Percentiles rank a stretch among this genome's conserved stretches.
Conservation (phyloP, 2,888 invertebrate species). For the Athripsodes cinereus region DNA sequence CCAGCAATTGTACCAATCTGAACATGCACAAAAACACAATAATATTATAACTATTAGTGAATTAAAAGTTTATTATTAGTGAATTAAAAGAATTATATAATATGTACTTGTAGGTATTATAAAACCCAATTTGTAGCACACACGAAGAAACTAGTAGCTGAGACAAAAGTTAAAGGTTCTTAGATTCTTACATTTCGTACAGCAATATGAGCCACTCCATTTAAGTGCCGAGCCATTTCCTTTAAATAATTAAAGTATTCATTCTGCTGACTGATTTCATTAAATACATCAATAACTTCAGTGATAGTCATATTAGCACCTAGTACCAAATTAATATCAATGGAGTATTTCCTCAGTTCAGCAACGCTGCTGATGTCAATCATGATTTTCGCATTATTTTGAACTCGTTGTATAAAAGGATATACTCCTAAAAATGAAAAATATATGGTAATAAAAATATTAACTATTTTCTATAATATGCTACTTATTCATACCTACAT, state of each 20-base stretch:
- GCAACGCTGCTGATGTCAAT: constrained; percentile 58
- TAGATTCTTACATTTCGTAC: constrained; percentile 62
- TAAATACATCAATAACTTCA: constrained; percentile 47
- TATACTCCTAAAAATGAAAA: constrained; percentile 41
- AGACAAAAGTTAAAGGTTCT: neutral
- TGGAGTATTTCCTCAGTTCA: constrained; percentile 40
- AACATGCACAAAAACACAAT: too few relatives aligned
- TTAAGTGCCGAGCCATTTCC: constrained; percentile 57
- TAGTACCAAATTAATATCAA: constrained; percentile 43
- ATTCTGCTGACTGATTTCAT: constrained; percentile 36
- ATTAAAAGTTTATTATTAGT: too few relatives aligned
- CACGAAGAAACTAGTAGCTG: too few relatives aligned
- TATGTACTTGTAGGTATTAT: too few relatives aligned
- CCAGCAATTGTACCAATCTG: constrained; percentile 31
- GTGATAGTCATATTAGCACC: constrained; percentile 55
- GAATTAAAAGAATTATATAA: too few relatives aligned
- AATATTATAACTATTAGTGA: too few relatives aligned
- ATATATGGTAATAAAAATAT: too few relatives aligned
- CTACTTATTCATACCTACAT: too few relatives aligned
- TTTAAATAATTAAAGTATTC: constrained; percentile 53
- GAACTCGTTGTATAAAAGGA: constrained; percentile 35
- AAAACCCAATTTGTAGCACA: too few relatives aligned
- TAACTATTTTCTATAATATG: too few relatives aligned
- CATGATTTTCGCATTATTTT: constrained; percentile 38
- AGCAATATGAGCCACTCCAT: constrained; percentile 63